Base-by-base conservation (phyloP, 2,113 vertebrate species). In the Egretta garzetta region DNA sequence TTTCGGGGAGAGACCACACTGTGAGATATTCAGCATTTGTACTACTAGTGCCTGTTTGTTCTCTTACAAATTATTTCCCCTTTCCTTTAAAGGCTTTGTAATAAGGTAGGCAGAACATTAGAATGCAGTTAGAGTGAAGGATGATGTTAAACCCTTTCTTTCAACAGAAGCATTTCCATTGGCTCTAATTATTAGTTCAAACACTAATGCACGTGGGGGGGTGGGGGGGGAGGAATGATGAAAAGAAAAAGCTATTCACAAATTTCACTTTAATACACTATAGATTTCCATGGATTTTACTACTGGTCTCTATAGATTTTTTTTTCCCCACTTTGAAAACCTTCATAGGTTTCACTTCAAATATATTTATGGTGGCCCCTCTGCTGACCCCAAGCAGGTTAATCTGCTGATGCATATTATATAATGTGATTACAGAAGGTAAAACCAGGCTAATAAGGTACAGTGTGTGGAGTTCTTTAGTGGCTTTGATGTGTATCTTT, bases 401-500 rank as follows among this genome's bases (percentile, higher is more conserved):
- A 96, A 94, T 90, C 83, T 95, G 33, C 80, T 88, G 86, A 96
- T 96, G 97, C 96, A 96, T 98, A 91, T 97, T 96, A 94, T 92
- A 97, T 95, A 95, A 95, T 86, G 52, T 81, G 95, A 96, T 98
- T 97, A 96, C 82, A 95, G 94, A 97, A 98, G 94, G 96, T 93
- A 97, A 90, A 97, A 93, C 92, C 26, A 59, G 91, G 68, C 86
- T 97, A 98, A 96, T 96, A 93, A 92, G 80, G 90, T 92, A 68
- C 45, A 94, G 66, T 85, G 76, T 94, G 62, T 91, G 83, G 92
- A 96, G 91, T 80, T 97, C 77, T 97, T 96, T 82, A 63, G 75
- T 50, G 87, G 60, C 97, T 98, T 98, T 98, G 98, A 98, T 97
- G 94, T 95, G 95, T 94, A 95, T 95, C 96, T 98, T 88, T 98